Evolutionary conservation across 2,113 vertebrate genomes (phyloP).

Genomic region (Pterocles burchelli): DNA sequence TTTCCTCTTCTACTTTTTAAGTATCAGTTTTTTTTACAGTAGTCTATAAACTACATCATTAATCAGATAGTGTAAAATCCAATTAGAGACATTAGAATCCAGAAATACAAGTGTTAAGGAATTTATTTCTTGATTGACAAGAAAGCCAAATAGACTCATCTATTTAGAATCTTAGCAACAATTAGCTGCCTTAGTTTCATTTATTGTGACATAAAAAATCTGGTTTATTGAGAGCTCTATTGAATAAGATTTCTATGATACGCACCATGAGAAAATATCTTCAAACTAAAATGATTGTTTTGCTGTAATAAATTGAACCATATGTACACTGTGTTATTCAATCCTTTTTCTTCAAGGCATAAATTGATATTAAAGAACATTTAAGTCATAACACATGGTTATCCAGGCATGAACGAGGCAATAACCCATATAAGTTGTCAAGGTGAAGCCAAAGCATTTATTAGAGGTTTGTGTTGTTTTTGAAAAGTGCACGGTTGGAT

Average conservation of each 20-base stretch:
- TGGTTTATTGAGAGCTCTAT: conserved; percentile 86
- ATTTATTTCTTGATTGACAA: conserved; percentile 87
- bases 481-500: conserved; percentile 92
- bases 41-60: conserved; percentile 79
- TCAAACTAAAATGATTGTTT: conserved; percentile 87
- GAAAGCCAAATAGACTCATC: conserved; percentile 84
- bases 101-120: conserved; percentile 86
- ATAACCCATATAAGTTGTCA: conserved; percentile 95
- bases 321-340: conserved; percentile 87
- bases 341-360: conserved; percentile 88
- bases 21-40: conserved; percentile 72
- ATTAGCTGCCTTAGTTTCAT: conserved; percentile 87
- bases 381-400: conserved; percentile 92
- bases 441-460: conserved; percentile 94
- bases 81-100: conserved; percentile 84
- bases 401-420: conserved; percentile 92
- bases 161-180: conserved; percentile 86
- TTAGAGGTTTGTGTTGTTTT: conserved; percentile 94
- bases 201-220: conserved; percentile 89
- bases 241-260: conserved; percentile 86
- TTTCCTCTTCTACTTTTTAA: conserved; percentile 73
- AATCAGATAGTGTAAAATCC: conserved; percentile 85
- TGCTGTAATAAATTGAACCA: conserved; percentile 89
- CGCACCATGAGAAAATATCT: conserved; percentile 86
- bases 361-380: conserved; percentile 89